These are phyloP conservation scores for Ataeniobius toweri DNA, from an alignment of 2,797 vertebrate species.

Conservation along the genomic window DNA sequence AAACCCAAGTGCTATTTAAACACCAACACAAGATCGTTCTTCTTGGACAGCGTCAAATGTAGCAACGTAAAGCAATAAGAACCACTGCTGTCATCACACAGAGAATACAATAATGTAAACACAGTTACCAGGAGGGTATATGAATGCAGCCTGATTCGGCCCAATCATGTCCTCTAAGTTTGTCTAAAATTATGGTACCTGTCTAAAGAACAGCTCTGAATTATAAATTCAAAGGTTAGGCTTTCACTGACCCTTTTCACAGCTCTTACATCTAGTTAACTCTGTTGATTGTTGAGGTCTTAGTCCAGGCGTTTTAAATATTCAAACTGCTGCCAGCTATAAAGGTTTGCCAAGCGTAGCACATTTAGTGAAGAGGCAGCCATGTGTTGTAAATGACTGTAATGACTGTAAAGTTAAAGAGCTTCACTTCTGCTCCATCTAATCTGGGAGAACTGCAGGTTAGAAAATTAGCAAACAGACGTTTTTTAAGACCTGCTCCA, in stretches of 20 bases:
- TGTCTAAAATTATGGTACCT: neutral
- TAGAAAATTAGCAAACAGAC: neutral
- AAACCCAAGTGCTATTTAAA: neutral
- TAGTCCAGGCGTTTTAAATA: neutral
- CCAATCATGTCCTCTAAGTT: neutral
- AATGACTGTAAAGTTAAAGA: neutral
- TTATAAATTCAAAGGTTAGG: neutral
- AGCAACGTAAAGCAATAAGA: neutral
- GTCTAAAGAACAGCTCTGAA: neutral
- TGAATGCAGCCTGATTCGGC: neutral
- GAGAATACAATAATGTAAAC: neutral
- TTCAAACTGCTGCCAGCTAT: neutral
- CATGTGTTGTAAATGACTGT: neutral
- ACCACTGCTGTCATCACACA: neutral
- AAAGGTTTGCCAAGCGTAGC: neutral
- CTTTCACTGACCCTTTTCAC: neutral
- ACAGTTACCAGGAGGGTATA: neutral
- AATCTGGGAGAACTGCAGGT: neutral
- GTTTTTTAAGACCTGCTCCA: neutral
- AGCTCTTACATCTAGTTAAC: neutral
- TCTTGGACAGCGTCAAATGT: neutral
- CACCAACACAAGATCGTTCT: neutral
- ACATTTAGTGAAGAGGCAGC: neutral
- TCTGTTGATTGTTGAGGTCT: neutral
- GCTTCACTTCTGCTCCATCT: slow-evolving; percentile 1